These are phyloP conservation scores for Daubentonia madagascariensis DNA, from an alignment of 2,113 vertebrate species.

Conservation along the genomic window DNA sequence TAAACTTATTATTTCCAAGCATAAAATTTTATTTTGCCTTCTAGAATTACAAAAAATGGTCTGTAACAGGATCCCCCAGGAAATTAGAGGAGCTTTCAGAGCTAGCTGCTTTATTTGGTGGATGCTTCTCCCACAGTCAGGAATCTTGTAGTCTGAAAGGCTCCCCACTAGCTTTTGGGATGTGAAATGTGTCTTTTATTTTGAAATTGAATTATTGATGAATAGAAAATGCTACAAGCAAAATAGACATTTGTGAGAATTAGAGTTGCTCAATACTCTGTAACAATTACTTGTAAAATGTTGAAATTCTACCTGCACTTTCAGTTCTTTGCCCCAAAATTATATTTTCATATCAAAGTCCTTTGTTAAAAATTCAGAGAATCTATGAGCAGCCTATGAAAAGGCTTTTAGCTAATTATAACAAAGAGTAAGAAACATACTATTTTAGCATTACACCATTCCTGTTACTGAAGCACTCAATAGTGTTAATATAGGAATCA, in stretches of 20 bases:
- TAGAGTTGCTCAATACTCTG: constrained; percentile 57
- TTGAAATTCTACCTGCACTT: constrained; percentile 45
- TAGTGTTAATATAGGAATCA: constrained; percentile 44
- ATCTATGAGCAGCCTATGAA: constrained; percentile 19
- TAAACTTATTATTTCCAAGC: constrained; percentile 88
- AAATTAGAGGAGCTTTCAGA: constrained; percentile 80
- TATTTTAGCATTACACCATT: constrained; percentile 5
- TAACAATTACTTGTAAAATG: constrained; percentile 60
- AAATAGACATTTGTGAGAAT: constrained; percentile 72
- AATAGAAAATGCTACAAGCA: constrained; percentile 68
- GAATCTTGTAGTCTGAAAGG: constrained; percentile 75
- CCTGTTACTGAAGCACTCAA: background rate
- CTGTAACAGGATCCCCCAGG: constrained; percentile 93
- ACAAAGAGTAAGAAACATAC: constrained; percentile 28
- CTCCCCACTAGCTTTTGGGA: constrained; percentile 65
- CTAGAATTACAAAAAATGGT: constrained; percentile 91
- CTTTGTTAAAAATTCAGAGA: constrained; percentile 55
- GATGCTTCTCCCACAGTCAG: constrained; percentile 60
- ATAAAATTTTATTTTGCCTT: constrained; percentile 86
- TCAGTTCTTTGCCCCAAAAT: constrained; percentile 18
- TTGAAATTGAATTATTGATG: constrained; percentile 79
- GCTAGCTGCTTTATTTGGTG: constrained; percentile 68
- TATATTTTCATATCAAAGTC: constrained; percentile 32
- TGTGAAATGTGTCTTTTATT: constrained; percentile 70
- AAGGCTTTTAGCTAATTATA: constrained; percentile 40